phyloP scores from a whole-genome alignment of 2,113 vertebrate genomes.

The Thalassarche chlororhynchos region DNA sequence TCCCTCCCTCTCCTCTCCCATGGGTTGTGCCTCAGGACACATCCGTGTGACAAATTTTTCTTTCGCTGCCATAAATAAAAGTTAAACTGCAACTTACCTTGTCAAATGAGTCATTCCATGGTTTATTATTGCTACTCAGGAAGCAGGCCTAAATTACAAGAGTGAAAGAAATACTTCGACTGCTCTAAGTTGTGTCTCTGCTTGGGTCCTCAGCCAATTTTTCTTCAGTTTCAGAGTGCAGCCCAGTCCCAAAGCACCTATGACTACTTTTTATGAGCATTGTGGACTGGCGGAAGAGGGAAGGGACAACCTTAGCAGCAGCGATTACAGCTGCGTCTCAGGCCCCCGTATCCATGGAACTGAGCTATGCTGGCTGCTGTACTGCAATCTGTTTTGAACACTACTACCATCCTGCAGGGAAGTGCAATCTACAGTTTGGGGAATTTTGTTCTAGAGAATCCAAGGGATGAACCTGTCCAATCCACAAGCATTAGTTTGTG shows the following conservation, averaged over 20 bases:
- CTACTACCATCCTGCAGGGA: not conserved
- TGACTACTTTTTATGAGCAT: not conserved
- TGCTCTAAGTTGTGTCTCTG: not conserved
- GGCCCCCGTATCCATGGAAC: not conserved
- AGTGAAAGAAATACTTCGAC: not conserved
- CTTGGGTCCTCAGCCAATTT: not conserved
- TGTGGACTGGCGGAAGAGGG: not conserved
- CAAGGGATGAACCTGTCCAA: not conserved
- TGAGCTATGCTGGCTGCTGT: not conserved
- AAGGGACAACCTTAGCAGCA: not conserved
- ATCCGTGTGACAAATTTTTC: not conserved
- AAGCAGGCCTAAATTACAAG: not conserved
- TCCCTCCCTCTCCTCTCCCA: not conserved
- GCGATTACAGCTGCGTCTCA: not conserved
- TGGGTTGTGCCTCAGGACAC: not conserved
- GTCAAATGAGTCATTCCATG: not conserved
- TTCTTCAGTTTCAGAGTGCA: not conserved
- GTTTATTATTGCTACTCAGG: not conserved
- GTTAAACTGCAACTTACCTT: not conserved
- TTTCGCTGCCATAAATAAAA: conserved; percentile 1
- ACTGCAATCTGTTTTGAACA: not conserved
- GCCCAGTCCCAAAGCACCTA: not conserved
- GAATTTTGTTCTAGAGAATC: not conserved
- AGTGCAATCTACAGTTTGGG: not conserved
- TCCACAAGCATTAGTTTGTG: not conserved